Base-by-base conservation (phyloP, 2,888 invertebrate genomes). In the Amaurobius ferox region DNA sequence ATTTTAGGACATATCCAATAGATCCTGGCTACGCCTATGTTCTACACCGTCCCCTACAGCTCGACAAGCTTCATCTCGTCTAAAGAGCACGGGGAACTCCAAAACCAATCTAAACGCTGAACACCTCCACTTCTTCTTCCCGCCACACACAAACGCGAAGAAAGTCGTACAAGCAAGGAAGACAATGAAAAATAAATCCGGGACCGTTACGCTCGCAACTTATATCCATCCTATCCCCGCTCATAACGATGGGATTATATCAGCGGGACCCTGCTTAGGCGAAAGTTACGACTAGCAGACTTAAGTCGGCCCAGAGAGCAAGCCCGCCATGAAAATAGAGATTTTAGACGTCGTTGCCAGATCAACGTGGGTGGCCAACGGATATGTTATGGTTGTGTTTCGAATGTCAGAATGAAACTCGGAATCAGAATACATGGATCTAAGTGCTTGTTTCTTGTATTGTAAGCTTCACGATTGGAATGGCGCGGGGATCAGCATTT, bases 201-300 rank as follows among this genome's bases (percentile, higher is more conserved):
- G 48, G 55, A 32, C 44, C 32, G 61, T 39, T 62, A 70, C 77
- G 62, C 48, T 67, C 77, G 35, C 29, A 55, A 55, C n/a, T 44
- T 66, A 76, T 62, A 29, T 66, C 64, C 28, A 39, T n/a, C n/a
- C n/a, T 11, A 28, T 40, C 44, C 23, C 26, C 19, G 32, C 30
- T 68, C 61, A 32, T 78, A 67, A 77, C 48, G 76, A 61, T 66
- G 66, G 77, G 78, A 78, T 78, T 78, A 78, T 70, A 67, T 70
- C 70, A 39, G 68, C 64, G 39, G 68, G 39, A 9, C 16, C 7
- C 29, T 26, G 11, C 67, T 67, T 44, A 19, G 44, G 39, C 68
- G 61, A 61, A 39, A 78, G 68, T 78, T 78, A 78, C 55, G 78
- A 61, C 61, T 62, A 6, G 32, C 9, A n/a, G 55, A n/a, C 23